Base-by-base conservation (phyloP, 1,140 invertebrate genomes). In the Euura saliciscinereae region DNA sequence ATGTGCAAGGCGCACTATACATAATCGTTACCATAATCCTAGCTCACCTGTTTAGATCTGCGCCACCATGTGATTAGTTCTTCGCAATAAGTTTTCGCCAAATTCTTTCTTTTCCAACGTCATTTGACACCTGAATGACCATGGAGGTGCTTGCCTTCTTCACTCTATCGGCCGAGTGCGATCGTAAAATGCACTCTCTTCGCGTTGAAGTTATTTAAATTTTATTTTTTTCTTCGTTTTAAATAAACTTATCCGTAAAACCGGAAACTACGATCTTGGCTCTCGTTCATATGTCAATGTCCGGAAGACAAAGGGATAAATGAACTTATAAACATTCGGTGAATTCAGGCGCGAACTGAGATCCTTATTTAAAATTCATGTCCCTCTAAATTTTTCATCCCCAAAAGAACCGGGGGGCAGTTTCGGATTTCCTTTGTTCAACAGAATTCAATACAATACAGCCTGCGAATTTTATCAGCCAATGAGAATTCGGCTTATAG, bases 141-240 rank as follows among this genome's bases (percentile, higher is more conserved):
- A 8, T n/a, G 51, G 51, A 8, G 1, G 13, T n/a, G 6, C 46
- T 59, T n/a, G 51, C 51, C 51, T 59, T 59, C 13, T 6, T 59
- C 5, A n/a, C 51, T n/a, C 51, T n/a, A 59, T 59, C n/a, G n/a
- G n/a, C 51, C 4, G 51, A 59, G 51, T 59, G 51, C 51, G 51
- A 59, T 59, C 51, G 51, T 4, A 59, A 59, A 59, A 59, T 59
- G 51, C 51, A 59, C 51, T 59, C 51, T 59, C n/a, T 59, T n/a
- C 8, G n/a, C 51, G 51, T 59, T 59, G n/a, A n/a, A n/a, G n/a
- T n/a, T n/a, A n/a, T n/a, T n/a, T 59, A 59, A 10, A 10, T 2
- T 5, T 59, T 59, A 59, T 6, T 59, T 5, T 59, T 59, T 5
- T 59, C 13, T 59, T 59, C 51, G 3, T 28, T 28, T 28, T 28